A percentile compares a stretch with the other conserved stretches of the same genome.
Evolutionary conservation across 2,113 vertebrate genomes (phyloP).

Genomic region (Mionectes macconnelli): DNA sequence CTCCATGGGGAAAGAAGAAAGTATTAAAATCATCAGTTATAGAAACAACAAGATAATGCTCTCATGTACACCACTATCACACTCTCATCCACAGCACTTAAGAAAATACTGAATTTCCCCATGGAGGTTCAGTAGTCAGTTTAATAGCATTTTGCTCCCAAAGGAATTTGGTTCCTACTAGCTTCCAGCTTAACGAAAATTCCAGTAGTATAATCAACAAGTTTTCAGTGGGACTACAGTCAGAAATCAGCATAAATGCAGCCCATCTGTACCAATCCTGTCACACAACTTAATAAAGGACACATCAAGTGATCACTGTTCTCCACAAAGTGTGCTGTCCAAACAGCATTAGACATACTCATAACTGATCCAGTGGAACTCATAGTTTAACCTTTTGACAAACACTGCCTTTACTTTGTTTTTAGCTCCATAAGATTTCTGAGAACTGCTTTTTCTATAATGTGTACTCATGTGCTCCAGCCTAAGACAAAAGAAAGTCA

Average conservation of each 20-base stretch:
- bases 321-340: neutral
- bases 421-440: neutral
- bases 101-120: neutral
- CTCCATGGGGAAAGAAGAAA: neutral
- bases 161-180: neutral
- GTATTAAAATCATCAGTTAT: slow-evolving; percentile 6
- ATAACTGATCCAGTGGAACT: neutral
- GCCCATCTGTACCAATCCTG: neutral
- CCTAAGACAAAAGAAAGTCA: neutral
- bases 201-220: neutral
- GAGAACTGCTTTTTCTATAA: neutral
- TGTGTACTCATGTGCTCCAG: neutral
- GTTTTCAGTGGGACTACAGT: neutral
- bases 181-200: neutral
- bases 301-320: neutral
- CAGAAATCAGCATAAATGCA: neutral
- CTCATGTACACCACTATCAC: neutral
- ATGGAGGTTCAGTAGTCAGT: neutral
- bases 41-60: neutral
- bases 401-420: neutral
- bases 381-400: neutral
- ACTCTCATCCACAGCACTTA: neutral
- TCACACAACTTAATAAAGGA: neutral
- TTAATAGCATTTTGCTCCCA: neutral
- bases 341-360: neutral